A percentile compares a stretch with the other conserved stretches of the same genome.
phyloP scores from a whole-genome alignment of 1,140 invertebrate genomes.

The Mylabris phalerata region DNA sequence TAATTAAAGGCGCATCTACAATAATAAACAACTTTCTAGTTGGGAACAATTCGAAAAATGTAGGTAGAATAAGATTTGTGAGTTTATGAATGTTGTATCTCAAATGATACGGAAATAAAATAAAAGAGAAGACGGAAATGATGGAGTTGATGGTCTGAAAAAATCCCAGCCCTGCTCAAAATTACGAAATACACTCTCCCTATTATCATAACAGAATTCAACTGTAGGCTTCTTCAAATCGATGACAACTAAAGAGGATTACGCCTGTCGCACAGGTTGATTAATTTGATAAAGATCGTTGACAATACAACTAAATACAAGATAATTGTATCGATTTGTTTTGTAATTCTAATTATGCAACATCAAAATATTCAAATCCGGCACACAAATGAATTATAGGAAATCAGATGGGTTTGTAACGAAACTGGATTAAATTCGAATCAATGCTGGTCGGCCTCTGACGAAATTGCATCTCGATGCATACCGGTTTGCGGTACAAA shows the following conservation, averaged over 20 bases:
- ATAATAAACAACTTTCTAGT: neutral
- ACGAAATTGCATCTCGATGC: too few species aligned
- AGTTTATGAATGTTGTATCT: slow-evolving; percentile 17
- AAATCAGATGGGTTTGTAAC: too few species aligned
- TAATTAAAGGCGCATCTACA: neutral
- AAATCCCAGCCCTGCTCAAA: slow-evolving; percentile 23
- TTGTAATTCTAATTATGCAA: too few species aligned
- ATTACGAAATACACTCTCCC: slow-evolving; percentile 15
- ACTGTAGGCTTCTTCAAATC: too few species aligned
- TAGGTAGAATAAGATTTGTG: slow-evolving; percentile 28
- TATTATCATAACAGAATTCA: neutral
- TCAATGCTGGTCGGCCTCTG: too few species aligned
- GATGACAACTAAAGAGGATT: slow-evolving; percentile 4
- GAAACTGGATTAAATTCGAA: too few species aligned
- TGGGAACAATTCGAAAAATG: slow-evolving; percentile 17
- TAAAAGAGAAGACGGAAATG: slow-evolving; percentile 21
- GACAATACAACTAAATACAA: too few species aligned
- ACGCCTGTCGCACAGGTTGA: slow-evolving; percentile 3
- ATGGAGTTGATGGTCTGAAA: slow-evolving; percentile 24
- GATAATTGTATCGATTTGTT: too few species aligned
- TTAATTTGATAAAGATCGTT: too few species aligned
- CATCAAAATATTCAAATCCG: too few species aligned
- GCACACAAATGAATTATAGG: too few species aligned
- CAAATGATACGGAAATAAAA: slow-evolving; percentile 32
- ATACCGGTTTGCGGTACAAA: too few species aligned